Percentiles rank a stretch among this genome's conserved stretches.
phyloP scores from a whole-genome alignment of 2,113 vertebrate genomes.

The Saccopteryx bilineata region DNA sequence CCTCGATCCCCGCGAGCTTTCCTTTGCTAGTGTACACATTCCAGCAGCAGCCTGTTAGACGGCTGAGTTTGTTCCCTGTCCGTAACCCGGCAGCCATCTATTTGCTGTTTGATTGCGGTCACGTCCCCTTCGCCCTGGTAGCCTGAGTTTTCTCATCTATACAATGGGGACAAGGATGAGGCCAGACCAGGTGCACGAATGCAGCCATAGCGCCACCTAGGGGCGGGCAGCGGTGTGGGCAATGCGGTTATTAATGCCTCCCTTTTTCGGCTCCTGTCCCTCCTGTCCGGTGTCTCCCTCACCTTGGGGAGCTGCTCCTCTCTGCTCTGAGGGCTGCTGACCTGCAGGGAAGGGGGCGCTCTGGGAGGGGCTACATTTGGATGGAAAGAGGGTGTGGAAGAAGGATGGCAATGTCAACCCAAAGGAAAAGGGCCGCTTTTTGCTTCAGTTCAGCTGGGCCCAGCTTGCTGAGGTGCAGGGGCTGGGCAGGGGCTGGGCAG shows the following conservation, averaged over 20 bases:
- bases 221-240: too few relatives aligned
- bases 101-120: too few relatives aligned
- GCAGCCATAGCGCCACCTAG: neutral
- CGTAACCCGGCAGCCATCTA: neutral
- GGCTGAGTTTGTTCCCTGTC: rapidly evolving
- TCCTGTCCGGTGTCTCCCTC: too few relatives aligned
- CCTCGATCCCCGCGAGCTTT: neutral
- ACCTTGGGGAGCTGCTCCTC: neutral
- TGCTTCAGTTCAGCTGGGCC: neutral
- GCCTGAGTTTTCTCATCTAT: neutral
- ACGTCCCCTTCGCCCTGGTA: neutral
- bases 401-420: neutral
- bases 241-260: too few relatives aligned
- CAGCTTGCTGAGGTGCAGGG: neutral
- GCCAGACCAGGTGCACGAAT: neutral
- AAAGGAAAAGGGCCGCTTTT: neutral
- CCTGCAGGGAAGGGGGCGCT: too few relatives aligned
- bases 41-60: neutral
- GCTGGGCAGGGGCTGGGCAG: neutral
- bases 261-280: neutral
- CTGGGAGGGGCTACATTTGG: neutral
- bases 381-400: neutral
- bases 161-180: neutral
- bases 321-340: neutral
- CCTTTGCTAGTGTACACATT: neutral